These are phyloP conservation scores for Austrolebias charrua DNA, from an alignment of 2,797 vertebrate species.

Conservation along the genomic window DNA sequence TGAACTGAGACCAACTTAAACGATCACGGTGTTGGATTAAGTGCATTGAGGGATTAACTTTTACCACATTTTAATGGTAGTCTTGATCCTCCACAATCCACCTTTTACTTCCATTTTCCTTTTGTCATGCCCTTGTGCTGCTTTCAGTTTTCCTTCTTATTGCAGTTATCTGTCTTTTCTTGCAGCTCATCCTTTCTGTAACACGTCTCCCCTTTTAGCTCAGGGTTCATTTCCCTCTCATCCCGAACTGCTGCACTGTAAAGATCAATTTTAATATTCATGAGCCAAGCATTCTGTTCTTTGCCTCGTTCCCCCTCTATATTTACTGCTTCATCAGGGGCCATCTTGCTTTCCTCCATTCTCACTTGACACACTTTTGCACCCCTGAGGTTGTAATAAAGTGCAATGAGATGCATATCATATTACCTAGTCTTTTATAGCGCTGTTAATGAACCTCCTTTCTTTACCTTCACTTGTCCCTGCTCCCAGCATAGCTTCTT, in stretches of 20 bases:
- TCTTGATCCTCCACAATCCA: conserved; percentile 17
- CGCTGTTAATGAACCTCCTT: neutral
- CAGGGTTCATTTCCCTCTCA: conserved; percentile 21
- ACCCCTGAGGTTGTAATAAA: conserved; percentile 36
- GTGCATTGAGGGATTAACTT: conserved; percentile 48
- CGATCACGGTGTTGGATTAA: conserved; percentile 31
- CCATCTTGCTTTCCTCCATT: conserved; percentile 16
- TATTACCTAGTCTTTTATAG: conserved; percentile 16
- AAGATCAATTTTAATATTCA: conserved; percentile 62
- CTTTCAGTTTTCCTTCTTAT: conserved; percentile 6
- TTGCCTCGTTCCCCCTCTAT: conserved; percentile 28
- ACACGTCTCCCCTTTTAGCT: conserved; percentile 18
- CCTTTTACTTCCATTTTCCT: conserved; percentile 33
- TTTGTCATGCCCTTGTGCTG: conserved; percentile 2
- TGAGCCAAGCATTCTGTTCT: conserved; percentile 37
- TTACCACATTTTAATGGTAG: conserved; percentile 35
- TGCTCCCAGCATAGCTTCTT: conserved; percentile 14
- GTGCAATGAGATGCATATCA: conserved; percentile 27
- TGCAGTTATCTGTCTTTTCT: conserved; percentile 12
- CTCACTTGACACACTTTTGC: conserved; percentile 23
- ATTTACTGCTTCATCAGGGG: conserved; percentile 41
- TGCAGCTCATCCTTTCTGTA: conserved; percentile 22
- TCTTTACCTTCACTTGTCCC: neutral
- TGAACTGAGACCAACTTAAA: neutral
- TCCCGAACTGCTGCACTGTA: conserved; percentile 52